Evolutionary conservation across 92 coral and sea anemone species (phyloP), one percentile per base, ranked within the genome.

Genomic region (Palythoa heliodiscus): DNA sequence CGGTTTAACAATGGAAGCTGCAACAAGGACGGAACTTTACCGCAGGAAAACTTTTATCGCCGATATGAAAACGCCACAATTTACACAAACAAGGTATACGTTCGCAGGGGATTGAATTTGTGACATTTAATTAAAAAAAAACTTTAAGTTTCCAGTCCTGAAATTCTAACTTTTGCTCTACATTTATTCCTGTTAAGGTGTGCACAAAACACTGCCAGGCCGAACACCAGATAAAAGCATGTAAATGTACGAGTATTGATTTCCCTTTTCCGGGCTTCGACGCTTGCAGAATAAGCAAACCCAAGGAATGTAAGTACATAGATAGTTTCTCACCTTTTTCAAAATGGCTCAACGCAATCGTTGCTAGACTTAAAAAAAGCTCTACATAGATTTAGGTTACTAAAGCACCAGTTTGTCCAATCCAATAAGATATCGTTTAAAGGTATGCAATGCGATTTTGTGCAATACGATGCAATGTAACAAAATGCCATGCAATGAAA

Each of bases 201-300:
- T 80, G 84, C 43, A 80, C 74, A 20, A 80, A 80, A 66, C 73
- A 80, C 19, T 80, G 74, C 73, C 73, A 80, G 24, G 84, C 73
- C 12, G 84, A 80, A 25, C 84, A 80, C 40, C 84, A 80, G 74
- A 14, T 80, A 3, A 24, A 11, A 17, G 47, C 22, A 4, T 80
- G 84, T 5, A 80, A 80, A 8, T 80, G 84, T 2, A 80, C 84
- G 40, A 80, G 74, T 22, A 66, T 80, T n/a, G 84, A 80, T 23
- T 80, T 80, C 24, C 84, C 84, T 7, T 64, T 80, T 66, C 84
- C 84, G 11, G 84, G 84, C 9, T 43, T 39, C 20, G 74, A 63
- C 5, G 39, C 74, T 2, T 80, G 84, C 53, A 40, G 20, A 43
- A 66, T 47, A 20, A 64, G 73, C 9, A 66, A 47, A 12, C 24